These are phyloP conservation scores for Sebastes melanostomus DNA, from an alignment of 2,797 vertebrate genomes.

Conservation along the genomic window DNA sequence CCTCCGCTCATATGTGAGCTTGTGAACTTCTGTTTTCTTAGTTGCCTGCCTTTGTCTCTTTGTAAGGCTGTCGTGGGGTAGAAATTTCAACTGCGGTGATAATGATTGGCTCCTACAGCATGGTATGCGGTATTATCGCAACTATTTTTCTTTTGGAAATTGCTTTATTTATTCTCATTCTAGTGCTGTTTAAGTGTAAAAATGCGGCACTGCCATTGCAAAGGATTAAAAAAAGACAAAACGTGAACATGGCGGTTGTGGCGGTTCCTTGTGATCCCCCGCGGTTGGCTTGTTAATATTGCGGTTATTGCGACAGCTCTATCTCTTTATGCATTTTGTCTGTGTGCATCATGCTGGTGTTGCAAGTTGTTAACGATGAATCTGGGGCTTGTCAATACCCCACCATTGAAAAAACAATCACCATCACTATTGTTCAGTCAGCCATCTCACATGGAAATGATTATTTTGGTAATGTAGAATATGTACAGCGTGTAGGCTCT, in stretches of 20 bases:
- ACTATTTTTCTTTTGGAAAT: not conserved
- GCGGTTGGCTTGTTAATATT: too few species aligned
- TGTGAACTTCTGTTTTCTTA: not conserved
- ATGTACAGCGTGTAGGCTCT: not conserved
- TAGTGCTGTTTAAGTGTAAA: too few species aligned
- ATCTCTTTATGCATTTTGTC: not conserved
- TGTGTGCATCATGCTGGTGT: not conserved
- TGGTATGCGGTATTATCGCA: too few species aligned
- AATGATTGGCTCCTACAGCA: too few species aligned
- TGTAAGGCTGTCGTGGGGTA: not conserved
- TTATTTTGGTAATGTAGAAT: not conserved
- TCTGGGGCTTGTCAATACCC: not conserved
- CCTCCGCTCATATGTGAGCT: not conserved
- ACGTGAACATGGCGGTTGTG: too few species aligned
- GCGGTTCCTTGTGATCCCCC: too few species aligned
- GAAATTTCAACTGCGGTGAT: too few species aligned
- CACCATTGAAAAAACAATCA: not conserved
- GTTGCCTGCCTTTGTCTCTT: not conserved
- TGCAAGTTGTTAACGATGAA: conserved; percentile 5
- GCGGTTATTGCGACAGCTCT: too few species aligned
- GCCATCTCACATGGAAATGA: not conserved
- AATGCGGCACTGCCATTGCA: too few species aligned
- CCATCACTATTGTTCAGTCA: not conserved
- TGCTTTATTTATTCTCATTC: too few species aligned
- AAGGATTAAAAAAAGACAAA: too few species aligned